Percentiles rank a stretch among this genome's conserved stretches.
Evolutionary conservation across 2,888 invertebrate genomes (phyloP).

Genomic region (Megastigmus dorsalis): DNA sequence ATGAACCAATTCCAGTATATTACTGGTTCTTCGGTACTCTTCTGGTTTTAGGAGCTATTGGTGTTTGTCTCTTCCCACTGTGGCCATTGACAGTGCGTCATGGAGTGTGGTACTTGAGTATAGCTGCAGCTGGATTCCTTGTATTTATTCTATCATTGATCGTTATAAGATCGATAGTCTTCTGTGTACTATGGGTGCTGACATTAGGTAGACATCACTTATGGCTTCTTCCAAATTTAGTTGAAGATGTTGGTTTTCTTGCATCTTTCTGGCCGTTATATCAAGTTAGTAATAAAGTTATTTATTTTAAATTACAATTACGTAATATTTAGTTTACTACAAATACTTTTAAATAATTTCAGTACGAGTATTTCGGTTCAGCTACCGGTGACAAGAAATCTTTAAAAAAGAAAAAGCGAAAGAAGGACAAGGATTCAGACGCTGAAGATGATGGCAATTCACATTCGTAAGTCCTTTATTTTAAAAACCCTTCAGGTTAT

Average conservation of each 20-base stretch:
- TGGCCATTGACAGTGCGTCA: conserved; percentile 96
- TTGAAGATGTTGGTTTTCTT: conserved; percentile 98
- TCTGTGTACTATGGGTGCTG: conserved; percentile 91
- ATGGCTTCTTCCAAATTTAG: conserved; percentile 99
- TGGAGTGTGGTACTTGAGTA: conserved; percentile 97
- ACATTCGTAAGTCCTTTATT: conserved; percentile 69
- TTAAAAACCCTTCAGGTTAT: neutral
- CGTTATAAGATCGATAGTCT: conserved; percentile 91
- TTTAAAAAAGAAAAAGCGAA: conserved; percentile 83
- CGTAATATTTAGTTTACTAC: neutral
- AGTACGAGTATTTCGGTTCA: conserved; percentile 87
- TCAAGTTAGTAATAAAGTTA: conserved; percentile 78
- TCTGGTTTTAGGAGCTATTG: conserved; percentile 93
- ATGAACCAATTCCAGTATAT: conserved; percentile 95
- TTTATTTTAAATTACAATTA: conserved; percentile 16
- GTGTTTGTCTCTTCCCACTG: conserved; percentile 97
- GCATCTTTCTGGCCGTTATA: conserved; percentile 99
- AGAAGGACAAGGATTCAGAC: conserved; percentile 88
- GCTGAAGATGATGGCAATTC: conserved; percentile 80
- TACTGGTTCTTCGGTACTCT: conserved; percentile 95
- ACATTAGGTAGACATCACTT: conserved; percentile 94
- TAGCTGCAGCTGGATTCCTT: conserved; percentile 95
- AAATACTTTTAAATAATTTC: conserved; percentile 54
- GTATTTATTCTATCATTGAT: conserved; percentile 94
- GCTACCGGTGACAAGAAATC: conserved; percentile 76